Conservation (phyloP, 2,113 vertebrate genomes). For the Pogonocichla stellata region DNA sequence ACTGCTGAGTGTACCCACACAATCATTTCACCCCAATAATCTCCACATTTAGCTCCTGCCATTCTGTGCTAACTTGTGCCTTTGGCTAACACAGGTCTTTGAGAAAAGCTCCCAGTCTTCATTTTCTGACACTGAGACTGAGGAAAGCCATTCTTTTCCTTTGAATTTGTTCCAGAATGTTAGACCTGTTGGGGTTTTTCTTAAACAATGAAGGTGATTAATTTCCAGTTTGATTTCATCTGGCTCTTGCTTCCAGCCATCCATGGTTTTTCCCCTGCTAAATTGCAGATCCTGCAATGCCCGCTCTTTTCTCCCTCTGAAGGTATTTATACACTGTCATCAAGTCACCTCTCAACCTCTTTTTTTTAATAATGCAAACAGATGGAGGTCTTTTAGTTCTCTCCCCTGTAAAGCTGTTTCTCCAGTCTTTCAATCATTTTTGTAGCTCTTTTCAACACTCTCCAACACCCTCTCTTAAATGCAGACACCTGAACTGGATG, state of each 20-base stretch:
- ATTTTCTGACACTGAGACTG: neutral
- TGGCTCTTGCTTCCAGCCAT: neutral
- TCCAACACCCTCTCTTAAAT: neutral
- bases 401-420: neutral
- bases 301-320: neutral
- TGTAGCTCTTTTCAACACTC: constrained; percentile 34
- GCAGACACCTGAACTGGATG: neutral
- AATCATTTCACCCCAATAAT: neutral
- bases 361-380: constrained; percentile 33
- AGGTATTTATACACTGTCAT: constrained; percentile 36
- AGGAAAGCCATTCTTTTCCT: neutral
- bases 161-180: neutral
- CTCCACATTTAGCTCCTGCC: neutral
- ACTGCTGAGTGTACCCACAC: neutral
- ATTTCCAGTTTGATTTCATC: constrained; percentile 11
- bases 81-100: neutral
- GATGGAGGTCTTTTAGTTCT: constrained; percentile 47
- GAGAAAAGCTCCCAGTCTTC: neutral
- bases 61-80: neutral
- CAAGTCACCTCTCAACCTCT: constrained; percentile 26
- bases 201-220: neutral
- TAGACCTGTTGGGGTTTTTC: neutral
- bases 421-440: constrained; percentile 30
- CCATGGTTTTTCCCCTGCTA: neutral
- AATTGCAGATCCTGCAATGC: neutral